These are phyloP conservation scores for Trichogramma dendrolimi DNA, from an alignment of 2,888 invertebrate genomes.

Conservation along the genomic window DNA sequence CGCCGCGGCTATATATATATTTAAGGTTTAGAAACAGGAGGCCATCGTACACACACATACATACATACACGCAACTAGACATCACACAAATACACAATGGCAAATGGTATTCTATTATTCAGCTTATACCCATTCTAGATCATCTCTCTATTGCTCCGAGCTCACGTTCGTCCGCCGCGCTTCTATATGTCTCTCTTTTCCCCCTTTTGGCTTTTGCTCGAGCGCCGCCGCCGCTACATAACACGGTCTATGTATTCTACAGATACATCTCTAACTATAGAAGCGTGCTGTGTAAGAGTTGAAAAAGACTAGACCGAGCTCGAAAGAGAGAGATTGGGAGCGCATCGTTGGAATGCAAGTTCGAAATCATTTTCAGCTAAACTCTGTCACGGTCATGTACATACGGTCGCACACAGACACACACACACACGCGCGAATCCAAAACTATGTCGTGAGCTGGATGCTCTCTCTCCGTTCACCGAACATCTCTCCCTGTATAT, in stretches of 20 bases:
- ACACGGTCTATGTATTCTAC: no score
- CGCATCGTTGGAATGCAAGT: slow-evolving; percentile 41
- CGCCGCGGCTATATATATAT: no score
- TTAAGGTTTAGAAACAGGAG: no score
- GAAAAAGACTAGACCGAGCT: no score
- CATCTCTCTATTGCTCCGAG: not conserved
- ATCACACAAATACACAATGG: slow-evolving; percentile 39
- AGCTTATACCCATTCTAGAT: slow-evolving; percentile 33
- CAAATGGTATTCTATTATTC: slow-evolving; percentile 52
- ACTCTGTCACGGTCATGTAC: no score
- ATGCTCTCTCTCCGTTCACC: no score
- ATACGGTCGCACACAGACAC: no score
- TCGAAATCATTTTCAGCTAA: slow-evolving; percentile 42
- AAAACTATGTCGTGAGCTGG: no score
- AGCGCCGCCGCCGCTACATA: not conserved
- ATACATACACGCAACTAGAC: slow-evolving; percentile 3
- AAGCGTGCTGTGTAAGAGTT: no score
- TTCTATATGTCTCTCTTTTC: slow-evolving; percentile 8
- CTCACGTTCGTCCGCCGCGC: slow-evolving; percentile 14
- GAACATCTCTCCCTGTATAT: no score
- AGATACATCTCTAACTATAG: no score
- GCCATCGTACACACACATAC: not conserved
- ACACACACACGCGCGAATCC: no score
- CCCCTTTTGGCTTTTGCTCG: slow-evolving; percentile 26
- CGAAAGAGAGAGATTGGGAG: not conserved